Conservation (phyloP, 1,140 invertebrate species). For the Lordiphosa clarofinis region DNA sequence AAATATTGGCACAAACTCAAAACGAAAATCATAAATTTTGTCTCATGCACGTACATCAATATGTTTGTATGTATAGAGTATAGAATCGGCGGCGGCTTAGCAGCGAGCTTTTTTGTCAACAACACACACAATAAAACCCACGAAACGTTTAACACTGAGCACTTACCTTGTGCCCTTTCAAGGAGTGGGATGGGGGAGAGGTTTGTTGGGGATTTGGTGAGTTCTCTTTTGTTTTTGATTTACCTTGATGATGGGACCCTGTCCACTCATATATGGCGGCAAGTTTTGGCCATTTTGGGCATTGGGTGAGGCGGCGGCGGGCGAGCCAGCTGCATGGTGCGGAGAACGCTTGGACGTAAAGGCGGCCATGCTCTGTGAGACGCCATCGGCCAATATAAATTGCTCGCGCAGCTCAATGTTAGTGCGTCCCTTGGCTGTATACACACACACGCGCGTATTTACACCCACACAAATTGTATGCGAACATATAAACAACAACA, state of each 20-base stretch:
- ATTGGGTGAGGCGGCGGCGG: constrained; percentile 81
- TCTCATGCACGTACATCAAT: constrained; percentile 11
- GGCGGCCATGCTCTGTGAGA: constrained; percentile 97
- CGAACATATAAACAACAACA: constrained; percentile 68
- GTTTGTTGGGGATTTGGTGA: background rate
- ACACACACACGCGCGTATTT: constrained; percentile 29
- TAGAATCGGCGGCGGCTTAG: constrained; percentile 43
- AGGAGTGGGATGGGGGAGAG: background rate
- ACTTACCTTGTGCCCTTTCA: constrained; percentile 51
- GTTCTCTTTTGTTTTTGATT: constrained; percentile 52
- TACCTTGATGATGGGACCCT: constrained; percentile 97
- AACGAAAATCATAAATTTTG: constrained; percentile 25
- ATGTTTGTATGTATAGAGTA: constrained; percentile 23
- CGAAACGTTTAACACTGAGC: constrained; percentile 29
- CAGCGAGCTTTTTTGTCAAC: constrained; percentile 66
- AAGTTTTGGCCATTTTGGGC: constrained; percentile 80
- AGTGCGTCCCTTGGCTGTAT: constrained; percentile 97
- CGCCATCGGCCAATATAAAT: constrained; percentile 98
- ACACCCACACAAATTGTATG: constrained; percentile 19
- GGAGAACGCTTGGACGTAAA: constrained; percentile 94
- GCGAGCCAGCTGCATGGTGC: constrained; percentile 85
- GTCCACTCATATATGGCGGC: constrained; percentile 84
- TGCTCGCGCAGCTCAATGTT: constrained; percentile 99
- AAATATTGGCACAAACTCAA: constrained; percentile 23
- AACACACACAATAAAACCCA: constrained; percentile 67